Conservation (phyloP, 2,888 invertebrate genomes). For the Epinotia nisella region DNA sequence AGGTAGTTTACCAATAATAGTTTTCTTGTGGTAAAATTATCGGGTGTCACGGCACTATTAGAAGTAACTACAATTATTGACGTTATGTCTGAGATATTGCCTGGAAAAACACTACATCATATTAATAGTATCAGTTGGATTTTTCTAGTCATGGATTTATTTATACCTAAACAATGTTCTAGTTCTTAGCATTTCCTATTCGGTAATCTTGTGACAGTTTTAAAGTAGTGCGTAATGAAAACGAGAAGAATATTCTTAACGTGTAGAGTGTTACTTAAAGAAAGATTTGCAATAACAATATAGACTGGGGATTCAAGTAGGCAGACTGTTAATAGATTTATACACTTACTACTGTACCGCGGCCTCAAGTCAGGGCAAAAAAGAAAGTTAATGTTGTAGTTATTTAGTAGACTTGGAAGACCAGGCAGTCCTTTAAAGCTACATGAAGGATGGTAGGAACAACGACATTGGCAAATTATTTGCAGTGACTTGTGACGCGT, state of each 20-base stretch:
- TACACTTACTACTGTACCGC: constrained; percentile 28
- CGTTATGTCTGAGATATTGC: constrained; percentile 25
- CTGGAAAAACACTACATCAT: neutral
- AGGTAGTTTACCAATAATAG: constrained; percentile 9
- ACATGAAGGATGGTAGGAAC: neutral
- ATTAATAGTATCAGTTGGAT: constrained; percentile 25
- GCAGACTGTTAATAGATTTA: constrained; percentile 42
- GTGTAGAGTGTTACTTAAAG: constrained; percentile 30
- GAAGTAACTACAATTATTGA: neutral
- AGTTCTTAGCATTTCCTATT: constrained; percentile 39
- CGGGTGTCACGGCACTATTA: constrained; percentile 28
- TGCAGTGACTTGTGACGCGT: constrained; percentile 22
- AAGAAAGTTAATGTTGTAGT: constrained; percentile 1
- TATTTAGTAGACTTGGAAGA: neutral
- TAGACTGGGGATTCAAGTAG: constrained; percentile 42
- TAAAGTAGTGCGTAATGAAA: constrained; percentile 35
- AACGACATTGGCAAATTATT: neutral
- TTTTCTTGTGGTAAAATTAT: constrained; percentile 13
- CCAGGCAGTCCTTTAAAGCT: neutral
- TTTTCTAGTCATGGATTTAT: constrained; percentile 39
- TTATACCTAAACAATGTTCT: constrained; percentile 29
- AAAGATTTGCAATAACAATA: constrained; percentile 39
- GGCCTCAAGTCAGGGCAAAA: constrained; percentile 17
- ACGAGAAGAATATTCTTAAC: constrained; percentile 25
- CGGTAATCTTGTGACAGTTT: constrained; percentile 32